Conservation (phyloP, 2,888 invertebrate species). For the Euspilapteryx auroguttella region DNA sequence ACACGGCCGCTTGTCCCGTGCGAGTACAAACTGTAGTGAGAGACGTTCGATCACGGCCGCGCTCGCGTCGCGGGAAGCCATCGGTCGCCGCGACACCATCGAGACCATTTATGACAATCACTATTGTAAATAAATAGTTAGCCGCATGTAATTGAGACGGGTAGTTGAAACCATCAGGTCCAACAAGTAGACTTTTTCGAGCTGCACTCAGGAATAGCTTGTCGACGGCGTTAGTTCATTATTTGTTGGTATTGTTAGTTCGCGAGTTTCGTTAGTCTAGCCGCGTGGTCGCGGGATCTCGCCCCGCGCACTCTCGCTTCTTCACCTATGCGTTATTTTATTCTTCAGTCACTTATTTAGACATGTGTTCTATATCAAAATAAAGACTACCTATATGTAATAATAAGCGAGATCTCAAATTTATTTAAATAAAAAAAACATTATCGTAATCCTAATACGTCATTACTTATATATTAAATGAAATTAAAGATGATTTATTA, state of each 20-base stretch:
- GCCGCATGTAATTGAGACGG: slow-evolving; percentile 27
- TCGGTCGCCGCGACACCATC: slow-evolving; percentile 55
- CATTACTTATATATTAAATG: slow-evolving; percentile 50
- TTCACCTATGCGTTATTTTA: slow-evolving; percentile 47
- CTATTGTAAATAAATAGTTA: slow-evolving; percentile 56
- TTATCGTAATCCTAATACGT: slow-evolving; percentile 56
- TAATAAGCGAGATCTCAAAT: slow-evolving; percentile 62
- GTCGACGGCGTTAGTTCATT: slow-evolving; percentile 35
- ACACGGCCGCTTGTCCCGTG: slow-evolving; percentile 55
- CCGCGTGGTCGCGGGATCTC: slow-evolving; percentile 8
- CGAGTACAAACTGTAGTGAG: slow-evolving; percentile 53
- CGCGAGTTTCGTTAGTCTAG: slow-evolving; percentile 35
- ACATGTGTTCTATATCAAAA: slow-evolving; percentile 54
- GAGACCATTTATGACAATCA: slow-evolving; percentile 38
- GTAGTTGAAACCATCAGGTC: slow-evolving; percentile 38
- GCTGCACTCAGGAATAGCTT: slow-evolving; percentile 48
- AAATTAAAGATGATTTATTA: slow-evolving; percentile 56
- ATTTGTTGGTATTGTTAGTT: slow-evolving; percentile 45
- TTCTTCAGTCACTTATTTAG: slow-evolving; percentile 52
- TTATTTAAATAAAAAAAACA: slow-evolving; percentile 45
- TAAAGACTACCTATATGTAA: slow-evolving; percentile 60
- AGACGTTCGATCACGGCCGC: slow-evolving; percentile 43
- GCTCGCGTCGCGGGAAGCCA: slow-evolving; percentile 33
- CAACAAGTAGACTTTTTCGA: slow-evolving; percentile 50
- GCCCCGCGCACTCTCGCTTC: slow-evolving; percentile 40